Percentiles rank a stretch among this genome's conserved stretches.
These are phyloP conservation scores for Heliornis fulica DNA, from an alignment of 2,113 vertebrate genomes.

Conservation along the genomic window DNA sequence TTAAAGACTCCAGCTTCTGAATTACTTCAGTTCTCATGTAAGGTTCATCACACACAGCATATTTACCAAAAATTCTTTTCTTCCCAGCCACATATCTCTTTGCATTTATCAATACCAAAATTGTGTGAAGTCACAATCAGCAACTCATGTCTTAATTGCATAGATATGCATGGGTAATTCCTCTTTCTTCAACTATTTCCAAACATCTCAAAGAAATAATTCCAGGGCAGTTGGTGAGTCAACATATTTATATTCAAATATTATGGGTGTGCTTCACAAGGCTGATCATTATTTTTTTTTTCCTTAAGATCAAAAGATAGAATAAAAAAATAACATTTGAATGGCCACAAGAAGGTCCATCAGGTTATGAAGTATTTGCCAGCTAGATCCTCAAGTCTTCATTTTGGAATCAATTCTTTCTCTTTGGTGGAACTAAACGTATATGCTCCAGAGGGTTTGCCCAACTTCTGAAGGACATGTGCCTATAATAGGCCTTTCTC, in stretches of 20 bases:
- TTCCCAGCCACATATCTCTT: background rate
- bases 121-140: background rate
- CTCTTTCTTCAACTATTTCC: background rate
- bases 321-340: background rate
- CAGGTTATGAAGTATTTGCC: conserved; percentile 11
- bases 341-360: background rate
- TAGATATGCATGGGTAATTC: background rate
- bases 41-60: background rate
- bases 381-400: conserved; percentile 46
- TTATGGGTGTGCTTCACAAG: background rate
- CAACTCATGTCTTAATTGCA: background rate
- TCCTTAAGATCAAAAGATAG: background rate
- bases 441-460: conserved; percentile 68
- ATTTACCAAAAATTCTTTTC: background rate
- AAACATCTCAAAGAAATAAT: background rate
- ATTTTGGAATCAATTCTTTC: conserved; percentile 53
- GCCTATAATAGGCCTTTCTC: conserved; percentile 82
- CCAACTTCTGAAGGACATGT: conserved; percentile 78
- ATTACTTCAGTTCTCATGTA: background rate
- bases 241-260: background rate
- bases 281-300: background rate
- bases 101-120: background rate
- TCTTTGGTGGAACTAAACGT: conserved; percentile 56
- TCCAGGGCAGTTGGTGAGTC: background rate
- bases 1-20: background rate